Conservation (phyloP, 2,113 vertebrate genomes). For the Triplophysa siluroides region DNA sequence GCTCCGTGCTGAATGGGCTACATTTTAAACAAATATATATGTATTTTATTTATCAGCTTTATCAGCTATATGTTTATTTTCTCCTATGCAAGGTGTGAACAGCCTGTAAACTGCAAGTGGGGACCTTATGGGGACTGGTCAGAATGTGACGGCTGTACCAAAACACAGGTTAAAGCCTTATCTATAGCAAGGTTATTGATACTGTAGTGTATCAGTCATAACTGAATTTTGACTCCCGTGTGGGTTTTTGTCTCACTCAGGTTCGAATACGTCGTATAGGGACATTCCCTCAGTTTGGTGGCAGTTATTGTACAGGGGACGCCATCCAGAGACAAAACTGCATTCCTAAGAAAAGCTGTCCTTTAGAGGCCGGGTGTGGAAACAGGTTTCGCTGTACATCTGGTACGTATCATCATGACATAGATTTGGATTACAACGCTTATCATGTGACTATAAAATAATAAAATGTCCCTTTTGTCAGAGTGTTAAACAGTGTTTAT, state of each 20-base stretch:
- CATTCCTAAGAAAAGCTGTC: conserved; percentile 78
- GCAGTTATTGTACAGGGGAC: conserved; percentile 74
- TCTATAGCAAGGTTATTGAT: not conserved
- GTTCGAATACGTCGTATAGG: conserved; percentile 74
- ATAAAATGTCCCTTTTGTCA: too few species aligned
- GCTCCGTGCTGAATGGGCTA: not conserved
- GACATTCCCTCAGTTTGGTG: conserved; percentile 83
- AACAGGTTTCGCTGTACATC: conserved; percentile 86
- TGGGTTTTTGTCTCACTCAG: conserved; percentile 69
- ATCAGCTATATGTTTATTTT: not conserved
- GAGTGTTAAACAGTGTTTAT: not conserved
- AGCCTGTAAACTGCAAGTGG: conserved; percentile 82
- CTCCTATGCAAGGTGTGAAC: conserved; percentile 60
- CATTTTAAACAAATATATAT: not conserved
- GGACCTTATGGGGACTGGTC: conserved; percentile 83
- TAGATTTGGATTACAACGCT: not conserved
- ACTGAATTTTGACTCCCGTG: not conserved
- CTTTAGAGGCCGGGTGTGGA: conserved; percentile 83
- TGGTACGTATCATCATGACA: conserved; percentile 69
- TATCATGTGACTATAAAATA: too few species aligned
- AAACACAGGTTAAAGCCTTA: conserved; percentile 57
- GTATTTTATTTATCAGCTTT: not conserved
- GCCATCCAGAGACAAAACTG: conserved; percentile 75
- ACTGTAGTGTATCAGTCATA: not conserved
- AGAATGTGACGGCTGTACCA: conserved; percentile 84